Conservation (phyloP, 1,140 invertebrate genomes). For the Aphis craccivora region DNA sequence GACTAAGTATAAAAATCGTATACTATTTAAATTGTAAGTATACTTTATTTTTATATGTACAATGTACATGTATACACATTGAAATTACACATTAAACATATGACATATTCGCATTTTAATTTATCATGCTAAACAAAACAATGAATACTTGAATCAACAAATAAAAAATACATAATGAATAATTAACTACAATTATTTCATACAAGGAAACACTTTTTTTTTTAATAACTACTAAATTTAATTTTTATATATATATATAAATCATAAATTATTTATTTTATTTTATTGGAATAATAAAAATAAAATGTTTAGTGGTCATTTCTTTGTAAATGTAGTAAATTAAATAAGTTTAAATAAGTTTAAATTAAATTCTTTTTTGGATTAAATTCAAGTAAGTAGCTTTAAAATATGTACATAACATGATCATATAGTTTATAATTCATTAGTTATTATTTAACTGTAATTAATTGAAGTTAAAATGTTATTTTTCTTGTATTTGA, state of each 20-base stretch:
- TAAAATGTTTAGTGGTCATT: neutral
- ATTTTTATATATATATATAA: too few relatives aligned
- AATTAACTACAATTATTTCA: neutral
- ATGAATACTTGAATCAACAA: neutral
- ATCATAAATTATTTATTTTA: too few relatives aligned
- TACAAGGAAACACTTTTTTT: too few relatives aligned
- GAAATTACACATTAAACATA: neutral
- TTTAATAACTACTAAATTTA: too few relatives aligned
- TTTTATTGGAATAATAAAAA: neutral
- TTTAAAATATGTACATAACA: neutral
- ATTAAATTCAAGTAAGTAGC: neutral
- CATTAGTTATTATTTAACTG: neutral
- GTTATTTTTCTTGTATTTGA: neutral
- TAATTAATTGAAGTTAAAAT: neutral
- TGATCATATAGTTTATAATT: neutral
- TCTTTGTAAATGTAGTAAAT: neutral
- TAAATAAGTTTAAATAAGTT: neutral
- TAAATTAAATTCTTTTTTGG: neutral
- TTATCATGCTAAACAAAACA: neutral
- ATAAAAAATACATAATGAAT: neutral
- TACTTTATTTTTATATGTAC: neutral
- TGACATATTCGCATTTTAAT: neutral
- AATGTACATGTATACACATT: neutral
- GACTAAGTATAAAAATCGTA: neutral
- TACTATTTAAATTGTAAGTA: neutral